phyloP scores from a whole-genome alignment of 2,113 vertebrate species.

The Carassius gibelio region DNA sequence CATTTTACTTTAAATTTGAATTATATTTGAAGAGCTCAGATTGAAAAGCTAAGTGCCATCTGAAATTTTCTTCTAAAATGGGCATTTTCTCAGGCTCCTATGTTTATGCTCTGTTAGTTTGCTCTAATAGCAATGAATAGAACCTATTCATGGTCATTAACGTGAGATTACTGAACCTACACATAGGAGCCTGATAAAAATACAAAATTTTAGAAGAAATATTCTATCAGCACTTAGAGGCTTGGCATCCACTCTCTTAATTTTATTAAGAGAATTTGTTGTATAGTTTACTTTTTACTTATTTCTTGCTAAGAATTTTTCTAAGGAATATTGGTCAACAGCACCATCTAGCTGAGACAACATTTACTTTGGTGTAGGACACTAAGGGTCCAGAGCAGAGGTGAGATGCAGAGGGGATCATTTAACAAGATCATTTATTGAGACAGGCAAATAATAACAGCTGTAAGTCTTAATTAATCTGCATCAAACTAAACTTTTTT shows the following conservation, averaged over 20 bases:
- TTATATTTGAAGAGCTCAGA: too few relatives aligned
- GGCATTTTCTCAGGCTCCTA: too few relatives aligned
- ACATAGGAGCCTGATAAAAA: too few relatives aligned
- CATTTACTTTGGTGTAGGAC: background rate
- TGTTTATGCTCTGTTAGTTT: too few relatives aligned
- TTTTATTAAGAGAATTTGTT: background rate
- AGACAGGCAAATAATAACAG: background rate
- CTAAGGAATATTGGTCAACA: slow-evolving; percentile 28
- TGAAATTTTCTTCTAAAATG: too few relatives aligned
- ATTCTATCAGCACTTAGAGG: too few relatives aligned
- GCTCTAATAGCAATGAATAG: too few relatives aligned
- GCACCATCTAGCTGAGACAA: slow-evolving; percentile 53
- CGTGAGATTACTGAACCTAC: too few relatives aligned
- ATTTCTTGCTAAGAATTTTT: background rate
- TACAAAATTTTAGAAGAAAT: too few relatives aligned
- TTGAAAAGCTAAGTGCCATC: too few relatives aligned
- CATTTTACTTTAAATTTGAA: background rate
- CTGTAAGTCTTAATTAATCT: background rate
- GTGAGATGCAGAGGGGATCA: background rate
- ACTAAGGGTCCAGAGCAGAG: background rate
- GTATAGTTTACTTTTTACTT: background rate
- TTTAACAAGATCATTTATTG: background rate
- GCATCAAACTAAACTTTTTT: background rate
- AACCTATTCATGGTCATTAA: too few relatives aligned
- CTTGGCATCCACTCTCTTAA: too few relatives aligned